phyloP scores from a whole-genome alignment of 2,797 vertebrate genomes.

The Rhyacichthys aspro region DNA sequence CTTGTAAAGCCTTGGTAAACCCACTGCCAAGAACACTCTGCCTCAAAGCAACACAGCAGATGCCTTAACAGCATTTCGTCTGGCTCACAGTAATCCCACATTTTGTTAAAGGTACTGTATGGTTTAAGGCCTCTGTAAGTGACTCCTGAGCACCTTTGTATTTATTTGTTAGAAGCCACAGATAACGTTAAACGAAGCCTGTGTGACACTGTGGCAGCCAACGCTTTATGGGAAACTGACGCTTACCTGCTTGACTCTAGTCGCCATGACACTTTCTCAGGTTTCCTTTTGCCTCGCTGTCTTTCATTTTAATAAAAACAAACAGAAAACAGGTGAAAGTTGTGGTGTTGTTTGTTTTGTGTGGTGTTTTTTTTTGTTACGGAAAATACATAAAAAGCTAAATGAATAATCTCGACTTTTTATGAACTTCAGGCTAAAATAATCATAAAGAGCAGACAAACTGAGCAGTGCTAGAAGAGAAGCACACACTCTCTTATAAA shows the following conservation, averaged over 20 bases:
- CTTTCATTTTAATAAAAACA: conserved; percentile 59
- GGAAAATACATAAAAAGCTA: too few relatives aligned
- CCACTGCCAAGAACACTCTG: conserved; percentile 43
- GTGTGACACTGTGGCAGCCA: conserved; percentile 27
- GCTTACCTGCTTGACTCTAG: conserved; percentile 48
- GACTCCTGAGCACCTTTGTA: conserved; percentile 30
- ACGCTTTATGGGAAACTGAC: conserved; percentile 17
- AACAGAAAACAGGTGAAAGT: conserved; percentile 6
- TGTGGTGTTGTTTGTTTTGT: background rate
- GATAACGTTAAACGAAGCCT: conserved; percentile 18
- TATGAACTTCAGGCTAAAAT: too few relatives aligned
- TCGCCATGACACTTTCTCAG: conserved; percentile 19
- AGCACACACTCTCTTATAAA: too few relatives aligned
- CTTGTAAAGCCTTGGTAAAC: conserved; percentile 29
- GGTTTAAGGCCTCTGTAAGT: conserved; percentile 14
- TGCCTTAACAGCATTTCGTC: conserved; percentile 56
- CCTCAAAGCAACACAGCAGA: conserved; percentile 41
- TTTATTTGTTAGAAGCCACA: conserved; percentile 46
- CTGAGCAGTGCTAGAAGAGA: too few relatives aligned
- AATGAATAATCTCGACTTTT: too few relatives aligned
- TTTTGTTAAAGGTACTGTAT: conserved; percentile 31
- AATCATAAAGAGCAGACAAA: too few relatives aligned
- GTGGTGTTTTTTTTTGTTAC: too few relatives aligned
- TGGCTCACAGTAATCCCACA: conserved; percentile 13
- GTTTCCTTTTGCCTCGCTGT: conserved; percentile 28